phyloP scores from a whole-genome alignment of 2,113 vertebrate species.

The Oreochromis tanganicae region DNA sequence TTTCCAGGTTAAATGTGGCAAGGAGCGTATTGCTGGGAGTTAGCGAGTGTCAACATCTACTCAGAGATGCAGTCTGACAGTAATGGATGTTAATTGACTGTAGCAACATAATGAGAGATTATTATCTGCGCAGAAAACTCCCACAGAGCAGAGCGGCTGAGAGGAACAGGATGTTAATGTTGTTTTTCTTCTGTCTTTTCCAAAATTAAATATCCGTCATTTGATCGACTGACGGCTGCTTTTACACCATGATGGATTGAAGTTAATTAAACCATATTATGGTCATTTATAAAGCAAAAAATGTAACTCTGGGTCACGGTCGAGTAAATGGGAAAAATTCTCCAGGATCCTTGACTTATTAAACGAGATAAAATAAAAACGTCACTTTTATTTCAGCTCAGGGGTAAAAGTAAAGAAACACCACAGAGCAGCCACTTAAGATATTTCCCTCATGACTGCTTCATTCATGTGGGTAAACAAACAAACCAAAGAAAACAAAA shows the following conservation, averaged over 20 bases:
- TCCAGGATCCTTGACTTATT: not conserved
- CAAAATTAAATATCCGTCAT: slow-evolving; percentile 21
- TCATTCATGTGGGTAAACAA: not conserved
- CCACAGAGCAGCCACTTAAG: not conserved
- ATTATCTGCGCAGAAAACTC: slow-evolving; percentile 54
- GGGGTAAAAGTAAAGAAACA: not conserved
- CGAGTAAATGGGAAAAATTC: slow-evolving; percentile 44
- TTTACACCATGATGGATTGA: slow-evolving; percentile 35
- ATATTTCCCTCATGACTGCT: not conserved
- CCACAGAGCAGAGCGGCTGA: slow-evolving; percentile 27
- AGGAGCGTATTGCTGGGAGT: slow-evolving; percentile 30
- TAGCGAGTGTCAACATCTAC: slow-evolving; percentile 52
- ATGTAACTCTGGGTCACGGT: not conserved
- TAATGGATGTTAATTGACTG: slow-evolving; percentile 63
- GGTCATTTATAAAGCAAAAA: slow-evolving; percentile 9
- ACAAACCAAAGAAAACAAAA: not conserved
- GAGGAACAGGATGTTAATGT: slow-evolving; percentile 31
- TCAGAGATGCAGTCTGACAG: slow-evolving; percentile 55
- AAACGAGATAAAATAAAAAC: not conserved
- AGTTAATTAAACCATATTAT: slow-evolving; percentile 31
- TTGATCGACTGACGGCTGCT: not conserved
- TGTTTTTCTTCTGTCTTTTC: slow-evolving; percentile 4
- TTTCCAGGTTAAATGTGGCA: slow-evolving; percentile 26
- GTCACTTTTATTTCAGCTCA: not conserved
- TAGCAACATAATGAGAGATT: slow-evolving; percentile 56